Evolutionary conservation across 2,888 invertebrate species (phyloP).

Genomic region (Coenonympha arcania): DNA sequence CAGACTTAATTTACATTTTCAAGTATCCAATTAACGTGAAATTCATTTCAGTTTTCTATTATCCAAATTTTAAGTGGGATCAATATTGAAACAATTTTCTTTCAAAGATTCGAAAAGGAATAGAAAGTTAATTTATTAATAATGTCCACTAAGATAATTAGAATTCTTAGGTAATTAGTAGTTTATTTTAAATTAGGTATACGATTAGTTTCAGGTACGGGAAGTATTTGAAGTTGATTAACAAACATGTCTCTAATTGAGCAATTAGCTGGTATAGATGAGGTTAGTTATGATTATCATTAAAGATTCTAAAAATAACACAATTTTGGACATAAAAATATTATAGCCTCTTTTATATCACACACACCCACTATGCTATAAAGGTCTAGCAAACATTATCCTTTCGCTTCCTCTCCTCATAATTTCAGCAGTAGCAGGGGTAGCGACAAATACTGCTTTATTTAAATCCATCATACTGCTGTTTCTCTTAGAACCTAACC

Average conservation of each 20-base stretch:
- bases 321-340: not conserved
- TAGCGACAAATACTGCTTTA: slow-evolving; percentile 61
- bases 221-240: too few relatives aligned
- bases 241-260: too few relatives aligned
- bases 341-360: not conserved
- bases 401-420: slow-evolving; percentile 64
- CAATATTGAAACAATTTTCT: not conserved
- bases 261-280: not conserved
- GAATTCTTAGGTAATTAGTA: too few relatives aligned
- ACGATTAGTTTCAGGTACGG: too few relatives aligned
- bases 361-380: slow-evolving; percentile 32
- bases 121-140: too few relatives aligned
- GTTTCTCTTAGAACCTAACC: slow-evolving; percentile 48
- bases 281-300: not conserved
- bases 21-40: not conserved
- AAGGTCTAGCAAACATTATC: slow-evolving; percentile 57
- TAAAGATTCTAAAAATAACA: not conserved
- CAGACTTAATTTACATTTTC: not conserved
- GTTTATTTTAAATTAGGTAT: too few relatives aligned
- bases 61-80: not conserved
- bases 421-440: slow-evolving; percentile 62
- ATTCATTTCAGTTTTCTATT: not conserved
- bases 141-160: too few relatives aligned
- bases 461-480: slow-evolving; percentile 57
- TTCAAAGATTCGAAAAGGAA: not conserved